phyloP scores from a whole-genome alignment of 2,797 vertebrate species.

The Urocyon cinereoargenteus region DNA sequence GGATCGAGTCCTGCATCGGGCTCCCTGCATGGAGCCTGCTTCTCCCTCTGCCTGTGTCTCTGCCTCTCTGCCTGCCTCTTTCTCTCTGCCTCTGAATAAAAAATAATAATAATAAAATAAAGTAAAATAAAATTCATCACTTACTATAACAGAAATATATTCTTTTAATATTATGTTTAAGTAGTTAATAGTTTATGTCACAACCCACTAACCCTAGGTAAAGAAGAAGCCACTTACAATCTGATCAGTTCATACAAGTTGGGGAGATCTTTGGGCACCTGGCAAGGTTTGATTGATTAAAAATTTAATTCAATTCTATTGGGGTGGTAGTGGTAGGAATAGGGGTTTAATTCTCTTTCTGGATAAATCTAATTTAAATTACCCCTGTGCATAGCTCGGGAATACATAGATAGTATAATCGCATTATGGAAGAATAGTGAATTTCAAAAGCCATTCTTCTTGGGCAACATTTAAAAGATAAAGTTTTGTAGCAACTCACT shows the following conservation, averaged over 20 bases:
- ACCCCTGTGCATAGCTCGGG: no score
- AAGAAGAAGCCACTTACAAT: neutral
- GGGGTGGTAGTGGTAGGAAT: neutral
- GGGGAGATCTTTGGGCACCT: neutral
- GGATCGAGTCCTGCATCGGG: no score
- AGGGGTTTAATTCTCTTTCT: neutral
- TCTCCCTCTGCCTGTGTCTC: no score
- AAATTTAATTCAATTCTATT: neutral
- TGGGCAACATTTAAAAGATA: neutral
- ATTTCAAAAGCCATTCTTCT: slow-evolving; percentile 16
- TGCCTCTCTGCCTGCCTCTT: no score
- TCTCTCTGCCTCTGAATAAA: no score
- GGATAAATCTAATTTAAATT: slow-evolving; percentile 9
- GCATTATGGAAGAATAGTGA: slow-evolving; percentile 51
- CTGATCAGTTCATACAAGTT: neutral
- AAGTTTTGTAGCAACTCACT: neutral
- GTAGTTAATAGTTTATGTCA: neutral
- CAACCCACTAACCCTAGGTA: neutral
- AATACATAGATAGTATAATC: neutral
- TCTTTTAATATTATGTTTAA: neutral
- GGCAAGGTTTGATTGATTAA: neutral
- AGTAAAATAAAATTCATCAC: neutral
- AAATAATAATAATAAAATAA: no score
- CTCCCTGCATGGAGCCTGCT: no score
- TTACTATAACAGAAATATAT: neutral